Evolutionary conservation across 2,797 vertebrate species (phyloP).

Genomic region (Tamandua tetradactyla): DNA sequence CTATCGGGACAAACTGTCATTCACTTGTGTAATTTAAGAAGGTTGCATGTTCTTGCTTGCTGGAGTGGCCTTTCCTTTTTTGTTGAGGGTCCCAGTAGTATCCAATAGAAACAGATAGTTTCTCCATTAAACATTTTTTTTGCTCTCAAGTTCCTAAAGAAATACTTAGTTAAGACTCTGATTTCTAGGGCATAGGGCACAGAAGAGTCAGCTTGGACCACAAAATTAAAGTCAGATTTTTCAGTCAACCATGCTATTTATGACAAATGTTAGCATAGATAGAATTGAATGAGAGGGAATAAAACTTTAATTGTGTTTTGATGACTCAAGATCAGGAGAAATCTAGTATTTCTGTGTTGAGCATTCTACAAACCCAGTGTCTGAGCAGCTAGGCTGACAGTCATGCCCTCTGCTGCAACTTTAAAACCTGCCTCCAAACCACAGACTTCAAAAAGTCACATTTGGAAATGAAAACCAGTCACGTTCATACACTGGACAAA

Average conservation of each 20-base stretch:
- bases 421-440: neutral
- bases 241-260: neutral
- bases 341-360: constrained; percentile 44
- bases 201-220: neutral
- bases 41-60: neutral
- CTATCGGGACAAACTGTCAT: neutral
- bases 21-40: constrained; percentile 10
- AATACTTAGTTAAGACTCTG: neutral
- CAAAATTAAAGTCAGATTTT: constrained; percentile 9
- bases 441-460: neutral
- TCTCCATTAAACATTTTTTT: neutral
- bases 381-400: neutral
- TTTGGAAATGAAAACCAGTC: constrained; percentile 37
- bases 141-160: neutral
- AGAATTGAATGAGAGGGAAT: constrained; percentile 4
- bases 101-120: neutral
- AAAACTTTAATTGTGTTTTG: constrained; percentile 37
- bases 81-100: neutral
- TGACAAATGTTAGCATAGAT: neutral
- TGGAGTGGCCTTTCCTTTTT: neutral
- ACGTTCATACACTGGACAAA: neutral
- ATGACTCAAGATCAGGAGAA: constrained; percentile 63
- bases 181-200: neutral
- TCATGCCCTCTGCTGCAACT: neutral
- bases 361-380: constrained; percentile 29